A percentile compares a stretch with the other conserved stretches of the same genome.
Evolutionary conservation across 2,797 vertebrate species (phyloP).

Genomic region (Neosilurus hyrtlii): DNA sequence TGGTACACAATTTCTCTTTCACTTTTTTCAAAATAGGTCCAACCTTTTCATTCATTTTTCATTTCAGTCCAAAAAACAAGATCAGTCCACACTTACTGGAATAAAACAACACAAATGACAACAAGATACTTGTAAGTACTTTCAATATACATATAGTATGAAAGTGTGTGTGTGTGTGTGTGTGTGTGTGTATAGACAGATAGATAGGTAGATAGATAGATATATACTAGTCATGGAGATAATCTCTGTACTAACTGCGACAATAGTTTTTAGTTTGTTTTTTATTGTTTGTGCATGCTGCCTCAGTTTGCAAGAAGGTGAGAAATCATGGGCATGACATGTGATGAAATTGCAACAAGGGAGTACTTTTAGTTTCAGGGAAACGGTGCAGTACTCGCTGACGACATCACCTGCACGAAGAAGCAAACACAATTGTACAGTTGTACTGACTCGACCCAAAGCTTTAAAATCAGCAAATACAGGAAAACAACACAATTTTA

Average conservation of each 20-base stretch:
- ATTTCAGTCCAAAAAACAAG: not conserved
- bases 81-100: not conserved
- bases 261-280: not conserved
- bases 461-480: not conserved
- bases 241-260: not conserved
- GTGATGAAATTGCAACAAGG: not conserved
- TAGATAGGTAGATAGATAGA: no score
- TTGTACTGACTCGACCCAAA: not conserved
- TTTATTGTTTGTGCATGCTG: not conserved
- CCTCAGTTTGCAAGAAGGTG: not conserved
- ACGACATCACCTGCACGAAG: not conserved
- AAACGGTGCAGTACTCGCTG: not conserved
- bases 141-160: no score
- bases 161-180: no score
- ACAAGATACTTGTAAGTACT: no score
- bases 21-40: not conserved
- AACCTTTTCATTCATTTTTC: no score
- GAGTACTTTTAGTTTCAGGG: not conserved
- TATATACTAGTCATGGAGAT: not conserved
- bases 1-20: no score
- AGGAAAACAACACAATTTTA: not conserved
- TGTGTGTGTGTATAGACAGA: no score
- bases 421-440: not conserved
- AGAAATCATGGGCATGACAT: not conserved
- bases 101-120: not conserved